Base-by-base conservation (phyloP, 92 coral and sea anemone genomes). In the Parazoanthus atlanticus region DNA sequence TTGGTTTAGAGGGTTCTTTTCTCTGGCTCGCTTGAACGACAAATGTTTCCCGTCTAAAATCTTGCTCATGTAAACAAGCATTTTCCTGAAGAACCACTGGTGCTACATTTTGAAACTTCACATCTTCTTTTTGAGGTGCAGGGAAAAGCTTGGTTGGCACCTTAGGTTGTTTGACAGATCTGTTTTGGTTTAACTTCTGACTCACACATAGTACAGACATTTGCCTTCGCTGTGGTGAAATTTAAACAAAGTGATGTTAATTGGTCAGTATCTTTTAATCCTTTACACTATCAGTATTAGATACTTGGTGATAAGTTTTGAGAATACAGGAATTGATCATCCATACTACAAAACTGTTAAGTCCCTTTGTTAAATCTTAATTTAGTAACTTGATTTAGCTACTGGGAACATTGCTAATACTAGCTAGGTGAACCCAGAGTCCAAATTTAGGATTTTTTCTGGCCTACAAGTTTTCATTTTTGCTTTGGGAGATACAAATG, bases 31-130 rank as follows among this genome's bases (percentile, higher is more conserved):
- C 77, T 32, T 85, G 82, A 78, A 91, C 91, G 32, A 87, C 82
- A 88, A 91, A 91, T 2, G 90, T 90, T 47, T 78, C 89, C 28
- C 87, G 78, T 47, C 79, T 84, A 33, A 84, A 19, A 46, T 84
- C 87, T 71, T 70, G 87, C 56, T 70, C 78, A 69, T 70, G 46
- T 43, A 43, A 46, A 43, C 67, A 40, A 13, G 36, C 26, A 31
- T 84, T 33, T 69, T 46, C 78, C 78, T 28, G 64, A 40, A 8
- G 26, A 13, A 1, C 33, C 16, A 8, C 32, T 70, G 87, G 58
- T 28, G 67, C 15, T 83, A 36, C 23, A 34, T 82, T 38, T 28
- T 69, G 80, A 26, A 77, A 73, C 21, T 28, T 4, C 5, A 47
- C 86, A 32, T 90, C 76, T 69, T 58, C 77, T 49, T 76, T 76